phyloP scores from a whole-genome alignment of 2,888 invertebrate species.

The Priocnemis perturbator region DNA sequence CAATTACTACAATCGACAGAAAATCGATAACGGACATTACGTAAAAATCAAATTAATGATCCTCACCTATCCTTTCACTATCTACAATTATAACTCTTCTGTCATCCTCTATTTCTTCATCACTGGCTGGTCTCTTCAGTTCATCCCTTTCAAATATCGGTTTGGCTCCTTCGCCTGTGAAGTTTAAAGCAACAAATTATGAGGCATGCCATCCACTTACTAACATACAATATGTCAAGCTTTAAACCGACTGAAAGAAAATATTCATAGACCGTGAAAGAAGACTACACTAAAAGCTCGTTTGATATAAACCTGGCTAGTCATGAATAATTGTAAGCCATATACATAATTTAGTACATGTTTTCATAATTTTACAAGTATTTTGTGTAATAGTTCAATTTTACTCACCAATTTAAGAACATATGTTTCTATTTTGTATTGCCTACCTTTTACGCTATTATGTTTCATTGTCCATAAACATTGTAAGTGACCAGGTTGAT shows the following conservation, averaged over 20 bases:
- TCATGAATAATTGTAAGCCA: slow-evolving; percentile 36
- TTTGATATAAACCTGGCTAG: slow-evolving; percentile 8
- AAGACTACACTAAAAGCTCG: not conserved
- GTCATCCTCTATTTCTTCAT: slow-evolving; percentile 50
- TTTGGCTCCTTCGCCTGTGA: slow-evolving; percentile 59
- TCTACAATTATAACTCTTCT: slow-evolving; percentile 49
- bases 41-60: not conserved
- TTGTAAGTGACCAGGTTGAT: not conserved
- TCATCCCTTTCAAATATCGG: slow-evolving; percentile 65
- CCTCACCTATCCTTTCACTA: slow-evolving; percentile 39
- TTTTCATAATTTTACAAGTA: not conserved
- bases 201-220: too few species aligned
- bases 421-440: not conserved
- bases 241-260: slow-evolving; percentile 8
- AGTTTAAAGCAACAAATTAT: not conserved
- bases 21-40: too few species aligned
- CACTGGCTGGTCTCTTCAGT: slow-evolving; percentile 37
- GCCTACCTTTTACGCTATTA: not conserved
- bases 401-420: not conserved
- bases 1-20: not conserved
- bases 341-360: not conserved
- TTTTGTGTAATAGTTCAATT: not conserved
- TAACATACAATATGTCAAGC: not conserved
- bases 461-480: not conserved
- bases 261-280: not conserved